A percentile compares a stretch with the other conserved stretches of the same genome.
These are phyloP conservation scores for Temnothorax rugatulus DNA, from an alignment of 2,888 invertebrate species.

Conservation along the genomic window DNA sequence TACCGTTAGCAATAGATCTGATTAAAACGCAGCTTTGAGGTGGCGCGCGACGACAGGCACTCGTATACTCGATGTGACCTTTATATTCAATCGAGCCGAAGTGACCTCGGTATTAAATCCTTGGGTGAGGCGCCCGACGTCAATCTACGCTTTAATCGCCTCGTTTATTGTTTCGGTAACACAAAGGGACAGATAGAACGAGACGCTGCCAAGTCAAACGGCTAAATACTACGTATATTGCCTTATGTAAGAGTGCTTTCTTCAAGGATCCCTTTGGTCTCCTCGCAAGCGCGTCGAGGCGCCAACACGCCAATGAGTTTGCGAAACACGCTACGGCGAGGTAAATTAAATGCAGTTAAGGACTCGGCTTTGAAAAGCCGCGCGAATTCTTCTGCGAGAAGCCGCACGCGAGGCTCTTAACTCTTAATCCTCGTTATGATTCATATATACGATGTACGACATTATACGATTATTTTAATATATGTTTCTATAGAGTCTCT, in stretches of 20 bases:
- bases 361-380: conserved; percentile 24
- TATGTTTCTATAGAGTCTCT: background rate
- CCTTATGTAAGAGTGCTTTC: conserved; percentile 33
- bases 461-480: background rate
- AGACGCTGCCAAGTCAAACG: conserved; percentile 32
- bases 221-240: conserved; percentile 38
- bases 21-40: conserved; percentile 46
- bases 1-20: conserved; percentile 33
- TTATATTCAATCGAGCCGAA: conserved; percentile 40
- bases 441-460: background rate
- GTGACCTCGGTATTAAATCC: conserved; percentile 47
- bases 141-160: conserved; percentile 67
- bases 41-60: conserved; percentile 21
- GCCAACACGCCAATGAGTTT: conserved; percentile 30
- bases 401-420: background rate
- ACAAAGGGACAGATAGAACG: conserved; percentile 53
- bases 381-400: conserved; percentile 5
- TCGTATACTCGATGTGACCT: conserved; percentile 28
- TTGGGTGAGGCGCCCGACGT: conserved; percentile 14
- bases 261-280: conserved; percentile 38
- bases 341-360: conserved; percentile 56
- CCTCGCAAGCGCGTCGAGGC: conserved; percentile 21
- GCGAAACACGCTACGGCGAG: conserved; percentile 36
- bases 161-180: conserved; percentile 47
- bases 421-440: background rate